Evolutionary conservation across 2,797 vertebrate species (phyloP).

Genomic region (Ctenopoma multispine): DNA sequence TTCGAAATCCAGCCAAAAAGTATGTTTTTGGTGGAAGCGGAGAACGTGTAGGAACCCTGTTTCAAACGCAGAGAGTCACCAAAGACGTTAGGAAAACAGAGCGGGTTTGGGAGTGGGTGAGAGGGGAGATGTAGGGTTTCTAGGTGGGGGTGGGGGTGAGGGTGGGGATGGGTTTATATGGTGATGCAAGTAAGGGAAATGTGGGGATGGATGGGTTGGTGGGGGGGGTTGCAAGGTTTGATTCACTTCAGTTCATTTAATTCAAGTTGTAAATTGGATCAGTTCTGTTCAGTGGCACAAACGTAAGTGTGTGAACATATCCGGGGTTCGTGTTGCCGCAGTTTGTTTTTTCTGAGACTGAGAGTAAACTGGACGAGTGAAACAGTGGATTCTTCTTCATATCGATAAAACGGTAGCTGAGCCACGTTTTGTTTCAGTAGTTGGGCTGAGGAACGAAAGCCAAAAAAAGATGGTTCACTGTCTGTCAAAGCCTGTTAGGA

Average conservation of each 20-base stretch:
- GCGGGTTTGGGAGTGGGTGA: constrained; percentile 25
- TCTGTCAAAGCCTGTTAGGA: too few relatives aligned
- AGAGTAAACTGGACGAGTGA: neutral
- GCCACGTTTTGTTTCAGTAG: too few relatives aligned
- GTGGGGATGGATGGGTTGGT: neutral
- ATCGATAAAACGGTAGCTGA: too few relatives aligned
- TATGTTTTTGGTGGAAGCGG: neutral
- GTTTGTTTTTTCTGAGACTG: neutral
- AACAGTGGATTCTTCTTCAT: neutral
- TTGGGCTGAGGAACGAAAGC: too few relatives aligned
- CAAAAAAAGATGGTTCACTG: too few relatives aligned
- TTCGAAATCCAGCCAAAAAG: constrained; percentile 12
- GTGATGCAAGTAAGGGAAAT: constrained; percentile 28
- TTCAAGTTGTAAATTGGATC: constrained; percentile 13
- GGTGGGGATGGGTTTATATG: neutral
- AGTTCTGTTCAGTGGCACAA: neutral
- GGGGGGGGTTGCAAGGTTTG: constrained; percentile 3
- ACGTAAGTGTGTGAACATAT: neutral
- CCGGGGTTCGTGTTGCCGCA: neutral
- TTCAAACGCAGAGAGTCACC: constrained; percentile 64
- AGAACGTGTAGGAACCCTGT: constrained; percentile 70
- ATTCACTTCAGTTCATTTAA: constrained; percentile 58
- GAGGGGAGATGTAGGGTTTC: neutral
- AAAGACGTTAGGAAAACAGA: constrained; percentile 62
- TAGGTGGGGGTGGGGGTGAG: constrained; percentile 20